These are phyloP conservation scores for Dasypogon diadema DNA, from an alignment of 2,888 invertebrate species.

Conservation along the genomic window DNA sequence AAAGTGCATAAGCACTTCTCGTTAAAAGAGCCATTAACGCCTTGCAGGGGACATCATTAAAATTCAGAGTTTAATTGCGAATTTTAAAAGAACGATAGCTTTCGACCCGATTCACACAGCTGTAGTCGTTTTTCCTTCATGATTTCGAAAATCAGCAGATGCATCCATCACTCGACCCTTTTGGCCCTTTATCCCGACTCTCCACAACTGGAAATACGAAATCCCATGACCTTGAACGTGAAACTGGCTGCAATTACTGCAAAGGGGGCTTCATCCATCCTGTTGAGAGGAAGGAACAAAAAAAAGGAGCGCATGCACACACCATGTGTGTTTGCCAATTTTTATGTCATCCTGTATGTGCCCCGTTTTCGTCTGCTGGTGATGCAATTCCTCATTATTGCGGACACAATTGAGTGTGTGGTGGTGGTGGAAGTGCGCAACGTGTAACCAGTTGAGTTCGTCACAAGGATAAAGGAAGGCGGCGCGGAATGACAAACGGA, in stretches of 20 bases:
- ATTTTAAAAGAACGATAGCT: too few relatives aligned
- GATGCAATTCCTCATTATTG: background rate
- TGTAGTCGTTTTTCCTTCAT: too few relatives aligned
- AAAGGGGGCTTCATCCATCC: background rate
- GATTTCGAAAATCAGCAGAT: background rate
- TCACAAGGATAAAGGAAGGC: background rate
- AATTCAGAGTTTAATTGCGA: too few relatives aligned
- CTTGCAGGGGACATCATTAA: too few relatives aligned
- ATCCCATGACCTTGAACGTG: conserved; percentile 48
- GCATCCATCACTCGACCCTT: background rate
- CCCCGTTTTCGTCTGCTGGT: background rate
- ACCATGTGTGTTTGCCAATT: background rate
- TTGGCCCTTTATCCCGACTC: background rate
- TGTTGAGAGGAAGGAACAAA: background rate
- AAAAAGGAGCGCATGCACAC: background rate
- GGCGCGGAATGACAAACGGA: background rate
- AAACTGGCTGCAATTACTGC: conserved; percentile 21
- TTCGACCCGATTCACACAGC: too few relatives aligned
- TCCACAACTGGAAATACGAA: conserved; percentile 35
- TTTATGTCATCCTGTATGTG: conserved; percentile 2
- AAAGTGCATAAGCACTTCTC: background rate
- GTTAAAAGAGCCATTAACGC: too few relatives aligned
- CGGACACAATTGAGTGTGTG: too few relatives aligned
- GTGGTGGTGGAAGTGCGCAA: background rate
- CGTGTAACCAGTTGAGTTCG: background rate